A percentile compares a stretch with the other conserved stretches of the same genome.
Evolutionary conservation across 2,888 invertebrate species (phyloP).

Genomic region (Serripes groenlandicus): DNA sequence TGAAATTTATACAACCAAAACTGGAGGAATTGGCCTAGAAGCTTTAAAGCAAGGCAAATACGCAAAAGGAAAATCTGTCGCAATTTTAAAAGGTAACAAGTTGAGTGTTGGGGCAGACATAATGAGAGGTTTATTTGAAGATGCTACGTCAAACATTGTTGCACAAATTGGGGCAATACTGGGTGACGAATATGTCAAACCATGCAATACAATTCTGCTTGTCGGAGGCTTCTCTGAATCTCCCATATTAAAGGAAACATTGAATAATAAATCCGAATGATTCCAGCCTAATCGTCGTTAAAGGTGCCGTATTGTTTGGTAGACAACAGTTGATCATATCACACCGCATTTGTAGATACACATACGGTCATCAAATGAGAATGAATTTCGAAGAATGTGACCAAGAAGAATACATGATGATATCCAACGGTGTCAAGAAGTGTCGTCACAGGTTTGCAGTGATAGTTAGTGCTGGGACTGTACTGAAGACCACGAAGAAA

Average conservation of each 20-base stretch:
- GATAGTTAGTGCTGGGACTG: neutral
- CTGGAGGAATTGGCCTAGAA: neutral
- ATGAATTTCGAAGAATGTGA: neutral
- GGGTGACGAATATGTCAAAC: neutral
- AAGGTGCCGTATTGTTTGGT: neutral
- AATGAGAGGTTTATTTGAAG: neutral
- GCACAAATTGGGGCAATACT: neutral
- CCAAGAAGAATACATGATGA: neutral
- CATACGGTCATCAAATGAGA: neutral
- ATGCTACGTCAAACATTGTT: neutral
- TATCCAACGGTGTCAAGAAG: neutral
- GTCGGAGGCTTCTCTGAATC: neutral
- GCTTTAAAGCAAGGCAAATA: neutral
- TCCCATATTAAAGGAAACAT: neutral
- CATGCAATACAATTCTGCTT: neutral
- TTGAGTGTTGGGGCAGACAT: neutral
- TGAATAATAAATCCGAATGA: neutral
- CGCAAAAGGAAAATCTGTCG: neutral
- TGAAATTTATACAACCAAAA: neutral
- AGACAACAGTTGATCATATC: neutral
- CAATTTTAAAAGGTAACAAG: neutral
- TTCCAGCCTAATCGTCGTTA: neutral
- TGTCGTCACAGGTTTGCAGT: neutral
- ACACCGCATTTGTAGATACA: neutral
- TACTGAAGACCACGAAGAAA: neutral